Base-by-base conservation (phyloP, 2,888 invertebrate genomes). In the Pycnomerus fuliginosus region DNA sequence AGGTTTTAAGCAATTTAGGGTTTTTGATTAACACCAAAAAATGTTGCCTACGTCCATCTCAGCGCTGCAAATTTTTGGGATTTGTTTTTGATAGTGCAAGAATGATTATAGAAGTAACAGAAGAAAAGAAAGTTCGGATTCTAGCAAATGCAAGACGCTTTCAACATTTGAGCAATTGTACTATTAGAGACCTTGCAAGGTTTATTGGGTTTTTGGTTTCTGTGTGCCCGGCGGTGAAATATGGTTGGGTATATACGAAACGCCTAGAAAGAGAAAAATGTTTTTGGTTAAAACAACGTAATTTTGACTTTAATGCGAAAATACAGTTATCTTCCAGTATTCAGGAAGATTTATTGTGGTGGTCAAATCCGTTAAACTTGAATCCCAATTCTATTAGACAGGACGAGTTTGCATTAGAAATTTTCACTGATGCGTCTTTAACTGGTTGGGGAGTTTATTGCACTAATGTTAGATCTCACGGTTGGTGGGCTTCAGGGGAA, bases 11-110 rank as follows among this genome's bases (percentile, higher is more conserved):
- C n/a, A n/a, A n/a, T n/a, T n/a, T n/a, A 14, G 46, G 46, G 5
- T 46, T 46, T 33, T 25, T 35, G n/a, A 39, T 36, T n/a, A 46
- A 50, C 16, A 33, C n/a, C 16, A n/a, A 35, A 3, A 45, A 35
- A 25, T 20, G 35, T 35, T 10, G 12, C 8, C 2, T 37, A 3
- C n/a, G 12, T 17, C 37, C 24, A 7, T 13, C 11, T 15, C 17
- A 38, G 11, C 7, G 13, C n/a, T 14, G 16, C 14, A 23, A 10
- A 30, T 35, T 13, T 13, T 25, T 42, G 22, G 32, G 36, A 13
- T 41, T 32, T 29, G 1, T 20, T 23, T 36, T 15, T 16, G 33
- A 36, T 15, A 25, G 17, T 1, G 20, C 13, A 4, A 22, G n/a
- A n/a, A n/a, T n/a, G n/a, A n/a, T n/a, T n/a, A n/a, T n/a, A n/a